Evolutionary conservation across 2,113 vertebrate genomes (phyloP).

Genomic region (Syngnathus typhle): DNA sequence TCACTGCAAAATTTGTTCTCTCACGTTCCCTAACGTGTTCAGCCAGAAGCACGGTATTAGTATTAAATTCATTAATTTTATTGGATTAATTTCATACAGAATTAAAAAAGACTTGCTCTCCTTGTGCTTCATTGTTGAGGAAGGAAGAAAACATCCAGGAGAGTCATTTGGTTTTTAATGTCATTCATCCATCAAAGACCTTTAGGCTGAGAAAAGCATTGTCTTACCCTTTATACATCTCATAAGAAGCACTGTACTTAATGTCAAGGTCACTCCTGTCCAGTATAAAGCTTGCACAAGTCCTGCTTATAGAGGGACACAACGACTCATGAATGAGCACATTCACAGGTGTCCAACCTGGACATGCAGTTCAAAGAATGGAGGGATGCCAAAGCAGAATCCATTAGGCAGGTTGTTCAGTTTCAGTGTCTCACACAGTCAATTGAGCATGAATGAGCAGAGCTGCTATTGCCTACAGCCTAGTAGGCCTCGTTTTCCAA

Average conservation of each 20-base stretch:
- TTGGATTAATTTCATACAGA: too few species aligned
- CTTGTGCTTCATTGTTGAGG: slow-evolving; percentile 5
- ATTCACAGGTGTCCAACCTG: too few species aligned
- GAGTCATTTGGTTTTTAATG: slow-evolving; percentile 17
- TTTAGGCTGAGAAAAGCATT: slow-evolving; percentile 42
- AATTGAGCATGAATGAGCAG: slow-evolving; percentile 50
- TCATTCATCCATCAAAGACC: slow-evolving; percentile 20
- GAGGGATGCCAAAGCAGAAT: slow-evolving; percentile 7
- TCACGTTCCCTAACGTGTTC: too few species aligned
- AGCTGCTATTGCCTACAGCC: slow-evolving; percentile 13
- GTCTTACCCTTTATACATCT: slow-evolving; percentile 36
- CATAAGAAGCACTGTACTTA: slow-evolving; percentile 39
- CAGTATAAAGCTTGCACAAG: not conserved
- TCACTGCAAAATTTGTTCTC: too few species aligned
- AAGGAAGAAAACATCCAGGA: not conserved
- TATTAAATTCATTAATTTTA: too few species aligned
- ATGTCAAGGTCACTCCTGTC: slow-evolving; percentile 45
- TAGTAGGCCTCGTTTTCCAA: not conserved
- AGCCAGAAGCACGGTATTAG: too few species aligned
- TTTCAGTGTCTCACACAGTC: slow-evolving; percentile 48
- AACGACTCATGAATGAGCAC: too few species aligned
- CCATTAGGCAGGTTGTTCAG: slow-evolving; percentile 49
- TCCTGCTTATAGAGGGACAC: too few species aligned
- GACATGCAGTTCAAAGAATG: too few species aligned
- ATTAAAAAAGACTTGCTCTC: too few species aligned